A percentile compares a stretch with the other conserved stretches of the same genome.
phyloP scores from a whole-genome alignment of 1,140 invertebrate species.

The Anastrepha obliqua region DNA sequence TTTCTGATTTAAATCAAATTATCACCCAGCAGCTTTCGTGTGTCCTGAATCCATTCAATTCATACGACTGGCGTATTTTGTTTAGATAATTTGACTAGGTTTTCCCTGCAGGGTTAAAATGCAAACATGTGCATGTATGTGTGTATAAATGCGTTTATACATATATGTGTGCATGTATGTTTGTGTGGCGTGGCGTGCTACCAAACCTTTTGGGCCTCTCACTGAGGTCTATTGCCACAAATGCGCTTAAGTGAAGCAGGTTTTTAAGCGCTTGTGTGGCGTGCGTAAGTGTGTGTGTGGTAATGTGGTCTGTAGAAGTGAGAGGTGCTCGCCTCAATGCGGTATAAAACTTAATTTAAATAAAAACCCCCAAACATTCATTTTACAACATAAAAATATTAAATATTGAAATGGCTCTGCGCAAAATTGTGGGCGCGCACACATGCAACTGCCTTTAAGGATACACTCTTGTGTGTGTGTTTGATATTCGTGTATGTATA shows the following conservation, averaged over 20 bases:
- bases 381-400: slow-evolving; percentile 19
- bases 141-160: too few relatives aligned
- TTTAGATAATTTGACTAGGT: too few relatives aligned
- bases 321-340: background rate
- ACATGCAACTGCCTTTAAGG: background rate
- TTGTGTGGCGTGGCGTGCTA: too few relatives aligned
- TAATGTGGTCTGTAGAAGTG: background rate
- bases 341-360: slow-evolving; percentile 25
- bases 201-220: too few relatives aligned
- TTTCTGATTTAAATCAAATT: too few relatives aligned
- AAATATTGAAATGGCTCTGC: slow-evolving; percentile 28
- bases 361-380: slow-evolving; percentile 22
- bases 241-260: background rate
- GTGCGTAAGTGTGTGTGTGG: background rate
- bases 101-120: too few relatives aligned
- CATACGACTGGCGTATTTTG: too few relatives aligned
- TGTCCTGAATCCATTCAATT: too few relatives aligned
- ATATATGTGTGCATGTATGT: too few relatives aligned
- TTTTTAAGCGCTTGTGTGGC: background rate
- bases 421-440: background rate
- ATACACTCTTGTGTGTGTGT: background rate
- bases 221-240: background rate
- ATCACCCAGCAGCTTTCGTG: too few relatives aligned
- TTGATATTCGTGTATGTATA: background rate
- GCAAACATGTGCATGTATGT: too few relatives aligned